Conservation (phyloP, 92 coral and sea anemone genomes). For the Bergia sp. region DNA sequence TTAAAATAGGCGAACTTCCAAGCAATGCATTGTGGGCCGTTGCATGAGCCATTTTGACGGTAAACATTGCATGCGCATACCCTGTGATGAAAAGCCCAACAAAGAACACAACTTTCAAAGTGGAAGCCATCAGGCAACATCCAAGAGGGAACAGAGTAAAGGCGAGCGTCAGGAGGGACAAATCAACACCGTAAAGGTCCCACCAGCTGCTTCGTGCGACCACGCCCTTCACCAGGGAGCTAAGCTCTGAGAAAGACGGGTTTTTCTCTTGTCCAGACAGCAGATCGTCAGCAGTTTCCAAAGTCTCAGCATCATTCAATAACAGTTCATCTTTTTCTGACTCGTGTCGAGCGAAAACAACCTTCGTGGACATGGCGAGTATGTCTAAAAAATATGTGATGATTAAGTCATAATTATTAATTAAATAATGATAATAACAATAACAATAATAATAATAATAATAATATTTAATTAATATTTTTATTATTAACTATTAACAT, state of each 20-base stretch:
- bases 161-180: constrained; percentile 51
- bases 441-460: no score
- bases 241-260: constrained; percentile 67
- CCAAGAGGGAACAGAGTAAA: constrained; percentile 66
- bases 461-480: no score
- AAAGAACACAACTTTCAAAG: constrained; percentile 53
- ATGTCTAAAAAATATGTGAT: no score
- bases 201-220: constrained; percentile 72
- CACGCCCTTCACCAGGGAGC: constrained; percentile 61
- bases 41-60: constrained; percentile 71
- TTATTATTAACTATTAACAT: no score
- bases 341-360: background rate
- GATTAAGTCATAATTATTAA: no score
- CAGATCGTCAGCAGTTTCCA: background rate
- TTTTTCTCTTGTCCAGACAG: constrained; percentile 11
- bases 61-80: constrained; percentile 59
- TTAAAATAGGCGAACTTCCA: constrained; percentile 70
- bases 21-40: constrained; percentile 69
- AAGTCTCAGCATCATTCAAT: background rate
- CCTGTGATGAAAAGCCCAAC: constrained; percentile 63
- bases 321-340: background rate
- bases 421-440: no score
- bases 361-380: background rate
- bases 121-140: constrained; percentile 55
- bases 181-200: constrained; percentile 82